Evolutionary conservation across 2,113 vertebrate species (phyloP).

Genomic region (Balaeniceps rex): DNA sequence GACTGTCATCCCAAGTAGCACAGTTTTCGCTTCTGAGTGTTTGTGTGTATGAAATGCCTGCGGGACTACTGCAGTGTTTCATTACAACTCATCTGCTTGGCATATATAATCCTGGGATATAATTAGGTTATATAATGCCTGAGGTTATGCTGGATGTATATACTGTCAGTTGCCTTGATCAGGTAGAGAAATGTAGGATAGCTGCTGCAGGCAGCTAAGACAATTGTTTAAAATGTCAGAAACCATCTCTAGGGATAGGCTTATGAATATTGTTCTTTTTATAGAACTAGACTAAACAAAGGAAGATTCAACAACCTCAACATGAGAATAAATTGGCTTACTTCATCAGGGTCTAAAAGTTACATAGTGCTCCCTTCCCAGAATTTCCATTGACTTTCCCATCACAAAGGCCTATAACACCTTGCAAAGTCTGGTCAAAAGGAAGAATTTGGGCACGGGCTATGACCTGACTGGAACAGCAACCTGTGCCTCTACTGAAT

Average conservation of each 20-base stretch:
- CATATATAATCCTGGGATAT: background rate
- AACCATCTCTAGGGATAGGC: conserved; percentile 9
- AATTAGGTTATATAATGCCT: background rate
- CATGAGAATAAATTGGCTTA: conserved; percentile 53
- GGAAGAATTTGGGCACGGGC: background rate
- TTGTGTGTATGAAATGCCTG: background rate
- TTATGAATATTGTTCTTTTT: conserved; percentile 62
- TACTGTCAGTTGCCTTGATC: background rate
- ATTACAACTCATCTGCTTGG: background rate
- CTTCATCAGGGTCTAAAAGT: conserved; percentile 40
- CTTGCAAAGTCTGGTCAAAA: background rate
- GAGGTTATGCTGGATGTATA: background rate
- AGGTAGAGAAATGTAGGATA: background rate
- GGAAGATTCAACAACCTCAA: conserved; percentile 58
- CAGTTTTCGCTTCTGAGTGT: background rate
- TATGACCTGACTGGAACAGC: background rate
- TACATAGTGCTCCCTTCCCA: background rate
- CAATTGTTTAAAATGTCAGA: conserved; percentile 38
- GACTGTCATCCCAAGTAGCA: background rate
- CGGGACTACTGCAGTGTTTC: background rate
- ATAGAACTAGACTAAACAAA: conserved; percentile 71
- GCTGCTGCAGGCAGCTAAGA: background rate
- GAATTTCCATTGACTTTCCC: background rate
- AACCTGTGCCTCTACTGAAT: background rate
- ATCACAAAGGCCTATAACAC: background rate